Evolutionary conservation across 2,113 vertebrate genomes (phyloP).

Genomic region (Halcyon malimbica): DNA sequence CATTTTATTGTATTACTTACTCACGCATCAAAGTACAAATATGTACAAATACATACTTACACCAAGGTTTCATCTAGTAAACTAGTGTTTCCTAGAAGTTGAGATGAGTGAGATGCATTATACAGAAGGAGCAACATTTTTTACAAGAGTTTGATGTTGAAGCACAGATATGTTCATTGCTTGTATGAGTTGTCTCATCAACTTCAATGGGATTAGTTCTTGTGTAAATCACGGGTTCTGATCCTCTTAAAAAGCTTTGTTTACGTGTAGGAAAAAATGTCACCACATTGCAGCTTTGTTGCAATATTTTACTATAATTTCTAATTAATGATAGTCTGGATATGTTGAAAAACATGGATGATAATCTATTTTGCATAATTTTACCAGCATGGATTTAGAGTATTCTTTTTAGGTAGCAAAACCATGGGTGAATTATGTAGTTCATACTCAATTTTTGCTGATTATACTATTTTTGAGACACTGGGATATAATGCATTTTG

Average conservation of each 20-base stretch:
- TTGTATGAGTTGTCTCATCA: neutral
- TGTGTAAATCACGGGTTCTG: neutral
- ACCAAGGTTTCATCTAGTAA: neutral
- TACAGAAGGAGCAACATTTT: neutral
- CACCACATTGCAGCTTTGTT: neutral
- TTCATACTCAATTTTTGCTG: neutral
- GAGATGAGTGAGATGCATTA: neutral
- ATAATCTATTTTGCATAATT: neutral
- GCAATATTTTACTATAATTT: neutral
- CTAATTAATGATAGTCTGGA: neutral
- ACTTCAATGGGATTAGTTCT: neutral
- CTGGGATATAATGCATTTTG: neutral
- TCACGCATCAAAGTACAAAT: neutral
- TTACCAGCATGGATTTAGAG: neutral
- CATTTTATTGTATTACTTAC: neutral
- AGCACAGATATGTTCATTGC: neutral
- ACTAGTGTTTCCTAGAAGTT: neutral
- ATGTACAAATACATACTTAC: neutral
- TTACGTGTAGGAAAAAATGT: neutral
- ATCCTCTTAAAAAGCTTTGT: neutral
- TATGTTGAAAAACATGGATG: neutral
- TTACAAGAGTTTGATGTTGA: neutral
- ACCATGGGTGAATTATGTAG: neutral
- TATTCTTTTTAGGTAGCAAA: neutral
- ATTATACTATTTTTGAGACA: neutral